These are phyloP conservation scores for Stylophora pistillata DNA, from an alignment of 64 coral and sea anemone species.

Conservation along the genomic window DNA sequence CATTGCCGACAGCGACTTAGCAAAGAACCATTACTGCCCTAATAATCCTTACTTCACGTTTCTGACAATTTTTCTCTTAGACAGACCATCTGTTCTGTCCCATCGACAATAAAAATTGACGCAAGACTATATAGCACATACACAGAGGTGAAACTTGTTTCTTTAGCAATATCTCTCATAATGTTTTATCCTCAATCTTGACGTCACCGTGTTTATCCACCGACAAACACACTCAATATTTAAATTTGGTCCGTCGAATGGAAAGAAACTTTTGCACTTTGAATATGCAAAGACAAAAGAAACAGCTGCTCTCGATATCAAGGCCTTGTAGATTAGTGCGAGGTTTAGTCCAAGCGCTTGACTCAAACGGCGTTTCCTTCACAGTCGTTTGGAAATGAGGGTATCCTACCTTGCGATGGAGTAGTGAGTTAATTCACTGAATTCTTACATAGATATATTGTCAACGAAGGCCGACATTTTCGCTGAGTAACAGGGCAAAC, in stretches of 20 bases:
- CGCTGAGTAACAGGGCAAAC: neutral
- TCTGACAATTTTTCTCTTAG: no score
- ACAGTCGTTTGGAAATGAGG: neutral
- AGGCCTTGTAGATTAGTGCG: neutral
- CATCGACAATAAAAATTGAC: no score
- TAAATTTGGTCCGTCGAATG: neutral
- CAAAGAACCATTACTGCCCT: no score
- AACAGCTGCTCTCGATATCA: neutral
- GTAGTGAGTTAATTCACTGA: no score
- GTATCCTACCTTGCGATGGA: neutral
- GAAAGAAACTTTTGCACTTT: neutral
- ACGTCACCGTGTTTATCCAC: neutral
- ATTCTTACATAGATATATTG: neutral
- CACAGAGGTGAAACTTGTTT: neutral
- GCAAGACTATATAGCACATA: neutral
- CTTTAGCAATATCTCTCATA: no score
- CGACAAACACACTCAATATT: slow-evolving; percentile 4
- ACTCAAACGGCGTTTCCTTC: neutral
- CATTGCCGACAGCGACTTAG: no score
- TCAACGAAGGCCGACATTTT: neutral
- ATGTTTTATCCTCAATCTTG: no score
- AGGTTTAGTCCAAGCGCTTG: no score
- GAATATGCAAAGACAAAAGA: neutral
- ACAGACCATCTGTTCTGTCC: no score
- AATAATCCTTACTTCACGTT: no score